Base-by-base conservation (phyloP, 2,797 vertebrate species). In the Anisognathus igniventris region DNA sequence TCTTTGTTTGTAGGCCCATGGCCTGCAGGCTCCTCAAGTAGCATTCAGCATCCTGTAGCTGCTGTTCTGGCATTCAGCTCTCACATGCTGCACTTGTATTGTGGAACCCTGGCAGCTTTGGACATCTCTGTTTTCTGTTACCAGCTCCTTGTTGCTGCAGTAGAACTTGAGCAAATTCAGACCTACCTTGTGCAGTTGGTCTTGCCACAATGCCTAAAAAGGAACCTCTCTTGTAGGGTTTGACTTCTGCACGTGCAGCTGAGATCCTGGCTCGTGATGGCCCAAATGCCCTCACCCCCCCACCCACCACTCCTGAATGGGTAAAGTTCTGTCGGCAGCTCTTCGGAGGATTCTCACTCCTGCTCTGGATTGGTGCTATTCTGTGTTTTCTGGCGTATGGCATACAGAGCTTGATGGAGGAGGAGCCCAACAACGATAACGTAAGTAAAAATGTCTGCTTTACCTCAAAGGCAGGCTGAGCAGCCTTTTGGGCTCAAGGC, bases 241-340 rank as follows among this genome's bases (percentile, higher is more conserved):
- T 99, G 67, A 98, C 98, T 50, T 10, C 92, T 35, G 91, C 98
- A 22, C 98, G 98, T 92, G 99, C 98, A 39, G 99, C 98, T 61
- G 99, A 99, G 97, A 98, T 99, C 96, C 97, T 99, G 85, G 98
- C 98, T 60, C 98, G 99, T 23, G 99, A 99, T 23, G 99, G 99
- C 13, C 99, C 98, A 4, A 99, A 99, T 14, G 95, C 99, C 60
- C 98, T 99, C 60, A 99, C 99, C 0, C 99, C 99, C 3, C 99
- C 99, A 27, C 99, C 99, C 56, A 99, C 99, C 5, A 99, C 99
- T 17, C 99, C 99, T 4, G 99, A 99, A 86, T 99, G 99, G 99
- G 97, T 99, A 13, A 99, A 99, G 93, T 99, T 99, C 97, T 99
- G 99, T 60, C 98, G 97, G 95, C 99, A 99, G 97, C 98, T 99